phyloP scores from a whole-genome alignment of 2,797 vertebrate genomes.

The Eulemur mongoz region DNA sequence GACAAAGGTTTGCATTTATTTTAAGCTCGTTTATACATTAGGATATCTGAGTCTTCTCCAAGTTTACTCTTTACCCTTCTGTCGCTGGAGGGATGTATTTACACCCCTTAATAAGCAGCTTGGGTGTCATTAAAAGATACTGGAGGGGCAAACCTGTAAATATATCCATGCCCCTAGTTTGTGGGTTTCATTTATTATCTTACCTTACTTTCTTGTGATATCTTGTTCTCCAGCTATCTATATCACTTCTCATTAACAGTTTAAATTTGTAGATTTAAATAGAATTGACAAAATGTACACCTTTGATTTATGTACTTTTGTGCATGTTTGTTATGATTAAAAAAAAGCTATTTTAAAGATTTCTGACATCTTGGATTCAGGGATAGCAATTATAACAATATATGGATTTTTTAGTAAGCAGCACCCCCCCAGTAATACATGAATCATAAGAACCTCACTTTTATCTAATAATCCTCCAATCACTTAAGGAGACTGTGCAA shows the following conservation, averaged over 20 bases:
- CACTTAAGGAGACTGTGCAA: neutral
- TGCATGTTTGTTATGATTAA: conserved; percentile 1
- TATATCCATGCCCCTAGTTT: neutral
- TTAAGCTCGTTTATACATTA: neutral
- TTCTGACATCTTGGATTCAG: neutral
- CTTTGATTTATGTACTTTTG: conserved; percentile 24
- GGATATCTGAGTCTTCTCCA: conserved; percentile 6
- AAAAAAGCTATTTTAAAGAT: conserved; percentile 49
- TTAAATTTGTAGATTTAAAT: neutral
- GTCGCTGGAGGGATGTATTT: neutral
- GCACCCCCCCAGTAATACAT: neutral
- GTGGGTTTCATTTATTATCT: neutral
- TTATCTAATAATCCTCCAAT: neutral
- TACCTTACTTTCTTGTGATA: neutral
- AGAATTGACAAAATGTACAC: neutral
- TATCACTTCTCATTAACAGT: neutral
- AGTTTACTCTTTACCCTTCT: neutral
- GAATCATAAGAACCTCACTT: conserved; percentile 32
- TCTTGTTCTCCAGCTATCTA: neutral
- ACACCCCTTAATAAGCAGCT: neutral
- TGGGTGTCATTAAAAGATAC: neutral
- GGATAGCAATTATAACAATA: conserved; percentile 1
- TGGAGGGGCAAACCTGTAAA: neutral
- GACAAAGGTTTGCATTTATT: conserved; percentile 28
- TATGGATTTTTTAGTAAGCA: neutral